phyloP scores from a whole-genome alignment of 2,113 vertebrate species.

The Bufo gargarizans region DNA sequence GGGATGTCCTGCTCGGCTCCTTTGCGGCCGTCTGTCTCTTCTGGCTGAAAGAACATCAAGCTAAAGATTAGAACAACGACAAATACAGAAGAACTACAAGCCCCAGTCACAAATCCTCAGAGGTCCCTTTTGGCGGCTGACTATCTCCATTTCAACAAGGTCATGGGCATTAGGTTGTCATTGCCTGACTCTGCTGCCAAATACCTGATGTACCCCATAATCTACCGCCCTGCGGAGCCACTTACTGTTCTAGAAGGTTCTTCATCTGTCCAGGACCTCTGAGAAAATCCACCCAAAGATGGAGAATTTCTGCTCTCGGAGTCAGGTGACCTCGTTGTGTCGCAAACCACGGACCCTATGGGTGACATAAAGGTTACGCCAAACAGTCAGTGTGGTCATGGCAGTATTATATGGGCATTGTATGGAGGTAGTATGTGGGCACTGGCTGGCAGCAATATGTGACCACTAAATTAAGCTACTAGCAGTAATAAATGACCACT shows the following conservation, averaged over 20 bases:
- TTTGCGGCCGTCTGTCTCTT: not conserved
- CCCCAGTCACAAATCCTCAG: not conserved
- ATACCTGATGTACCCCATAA: not conserved
- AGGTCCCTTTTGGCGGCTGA: not conserved
- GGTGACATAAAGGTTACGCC: not conserved
- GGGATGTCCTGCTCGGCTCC: not conserved
- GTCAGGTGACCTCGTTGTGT: not conserved
- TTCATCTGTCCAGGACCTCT: not conserved
- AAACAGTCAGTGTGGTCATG: not conserved
- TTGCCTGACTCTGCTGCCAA: no score
- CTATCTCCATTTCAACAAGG: not conserved
- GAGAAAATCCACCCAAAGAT: not conserved
- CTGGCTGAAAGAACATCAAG: not conserved
- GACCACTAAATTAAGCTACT: no score
- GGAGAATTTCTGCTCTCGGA: constrained; percentile 14
- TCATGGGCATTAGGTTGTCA: not conserved
- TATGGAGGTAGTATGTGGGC: not conserved
- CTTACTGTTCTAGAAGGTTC: not conserved
- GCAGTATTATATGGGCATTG: not conserved
- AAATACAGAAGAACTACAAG: not conserved
- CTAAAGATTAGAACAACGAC: not conserved
- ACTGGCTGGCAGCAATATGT: not conserved
- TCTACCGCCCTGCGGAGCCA: not conserved
- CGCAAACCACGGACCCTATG: constrained; percentile 1
- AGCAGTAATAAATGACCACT: no score